Evolutionary conservation across 2,888 invertebrate species (phyloP), one percentile per base, ranked within the genome.

Genomic region (Phymatocera aterrima): DNA sequence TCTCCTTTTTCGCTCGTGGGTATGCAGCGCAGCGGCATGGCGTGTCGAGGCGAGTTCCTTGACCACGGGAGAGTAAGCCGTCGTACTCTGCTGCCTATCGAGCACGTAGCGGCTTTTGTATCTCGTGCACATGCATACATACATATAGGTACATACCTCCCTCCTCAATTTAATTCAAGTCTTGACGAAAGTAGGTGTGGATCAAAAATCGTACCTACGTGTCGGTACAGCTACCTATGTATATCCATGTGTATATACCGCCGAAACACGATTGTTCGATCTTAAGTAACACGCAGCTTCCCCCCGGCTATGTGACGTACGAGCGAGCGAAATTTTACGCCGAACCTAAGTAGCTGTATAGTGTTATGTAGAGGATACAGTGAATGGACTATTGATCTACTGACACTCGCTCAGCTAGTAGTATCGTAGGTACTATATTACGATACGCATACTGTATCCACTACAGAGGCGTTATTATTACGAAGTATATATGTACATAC

Each of bases 21-120:
- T n/a, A n/a, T n/a, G n/a, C n/a, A 77, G 51, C 31, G 40, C 43
- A 28, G 15, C 40, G 43, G 78, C 70, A 72, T 78, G 34, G 18
- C 70, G 77, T 61, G 60, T 74, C 48, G 28, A 60, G 60, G 34
- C 21, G 77, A 64, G 28, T 28, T 77, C 78, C 40, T 28, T 46
- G 54, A 57, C 28, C 40, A 28, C 60, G 75, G 54, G 43, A 43
- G n/a, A 68, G 61, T 68, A 68, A 68, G 68, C 46, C 68, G 68
- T 68, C 68, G 40, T 68, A 68, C 68, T 68, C 68, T 46, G 68
- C 8, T 68, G 68, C 28, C 28, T 43, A 68, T 68, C 24, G 21
- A 46, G 68, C 15, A 43, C 68, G 46, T 8, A 3, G 51, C 4
- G 4, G 18, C 15, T 4, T 51, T 5, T 40, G 40, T 40, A 40